These are phyloP conservation scores for Sterna hirundo DNA, from an alignment of 2,113 vertebrate genomes.

Conservation along the genomic window DNA sequence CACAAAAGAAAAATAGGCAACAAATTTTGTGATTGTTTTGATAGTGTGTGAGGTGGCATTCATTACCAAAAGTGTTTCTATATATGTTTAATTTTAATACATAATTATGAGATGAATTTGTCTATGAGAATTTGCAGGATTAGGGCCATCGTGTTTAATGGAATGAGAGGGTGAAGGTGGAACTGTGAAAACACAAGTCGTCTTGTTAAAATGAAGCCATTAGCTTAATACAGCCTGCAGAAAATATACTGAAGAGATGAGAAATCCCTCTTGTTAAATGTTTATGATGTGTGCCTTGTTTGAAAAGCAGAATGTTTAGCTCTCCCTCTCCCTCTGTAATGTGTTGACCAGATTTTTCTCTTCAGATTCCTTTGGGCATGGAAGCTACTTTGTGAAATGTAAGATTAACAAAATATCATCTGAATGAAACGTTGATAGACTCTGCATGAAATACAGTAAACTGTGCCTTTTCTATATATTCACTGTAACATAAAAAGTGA, in stretches of 20 bases:
- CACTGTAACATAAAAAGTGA: neutral
- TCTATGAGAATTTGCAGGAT: neutral
- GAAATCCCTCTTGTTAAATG: neutral
- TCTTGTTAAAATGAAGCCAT: neutral
- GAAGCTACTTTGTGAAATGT: neutral
- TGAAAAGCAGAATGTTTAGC: neutral
- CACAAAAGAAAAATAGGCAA: neutral
- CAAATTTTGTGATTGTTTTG: neutral
- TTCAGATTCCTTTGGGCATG: neutral
- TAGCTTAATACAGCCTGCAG: neutral
- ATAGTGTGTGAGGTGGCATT: neutral
- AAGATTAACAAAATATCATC: slow-evolving; percentile 24
- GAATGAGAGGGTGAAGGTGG: neutral
- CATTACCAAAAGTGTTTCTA: neutral
- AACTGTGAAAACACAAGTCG: neutral
- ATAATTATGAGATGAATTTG: neutral
- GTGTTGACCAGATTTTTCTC: neutral
- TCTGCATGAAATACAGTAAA: neutral
- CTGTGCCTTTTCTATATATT: neutral
- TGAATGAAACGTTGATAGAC: neutral
- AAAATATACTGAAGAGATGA: neutral
- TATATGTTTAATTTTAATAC: neutral
- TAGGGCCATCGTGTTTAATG: neutral
- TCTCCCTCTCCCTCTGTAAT: neutral
- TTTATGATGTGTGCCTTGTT: neutral